Base-by-base conservation (phyloP, 2,113 vertebrate genomes). In the Ophiodon elongatus region DNA sequence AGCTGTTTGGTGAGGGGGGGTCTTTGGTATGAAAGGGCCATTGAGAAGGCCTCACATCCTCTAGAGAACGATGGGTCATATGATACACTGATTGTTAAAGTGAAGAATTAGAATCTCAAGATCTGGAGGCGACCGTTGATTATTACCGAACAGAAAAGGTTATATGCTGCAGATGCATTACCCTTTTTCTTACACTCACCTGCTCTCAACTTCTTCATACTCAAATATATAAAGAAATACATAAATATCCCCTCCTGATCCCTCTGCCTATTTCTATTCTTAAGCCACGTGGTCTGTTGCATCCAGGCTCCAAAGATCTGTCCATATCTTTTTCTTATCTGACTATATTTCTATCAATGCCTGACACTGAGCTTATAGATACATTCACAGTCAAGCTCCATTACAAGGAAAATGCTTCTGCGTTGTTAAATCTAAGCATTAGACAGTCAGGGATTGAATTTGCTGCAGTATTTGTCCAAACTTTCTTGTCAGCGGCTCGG, bases 231-330 rank as follows among this genome's bases (percentile, higher is more conserved):
- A n/a, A n/a, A n/a, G n/a, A n/a, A n/a, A n/a, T n/a, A n/a, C n/a
- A n/a, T n/a, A 76, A 86, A 77, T 74, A 72, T 69, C 60, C 17
- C 65, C 43, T 63, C 15, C 45, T 73, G 73, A 85, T 84, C 74
- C 54, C 3, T 56, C 63, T 59, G 37, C 29, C 39, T 45, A 8
- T 39, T 41, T 57, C 68, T 66, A 8, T 31, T 63, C 54, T 84
- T 43, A 76, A 79, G 67, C 57, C 73, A 27, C 23, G 3, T 50
- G 33, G 85, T 76, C 71, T 77, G 76, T 84, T 90, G 86, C 52
- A 62, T 45, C 67, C 80, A 62, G 23, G 25, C 67, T 76, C 45
- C 29, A 67, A 45, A 82, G 4, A 79, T 80, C 45, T 71, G 63
- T 63, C 68, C 1, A 6, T 29, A 43, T 69, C 52, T 52, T 45